phyloP scores from a whole-genome alignment of 2,888 invertebrate species.

The Cantharis rustica region DNA sequence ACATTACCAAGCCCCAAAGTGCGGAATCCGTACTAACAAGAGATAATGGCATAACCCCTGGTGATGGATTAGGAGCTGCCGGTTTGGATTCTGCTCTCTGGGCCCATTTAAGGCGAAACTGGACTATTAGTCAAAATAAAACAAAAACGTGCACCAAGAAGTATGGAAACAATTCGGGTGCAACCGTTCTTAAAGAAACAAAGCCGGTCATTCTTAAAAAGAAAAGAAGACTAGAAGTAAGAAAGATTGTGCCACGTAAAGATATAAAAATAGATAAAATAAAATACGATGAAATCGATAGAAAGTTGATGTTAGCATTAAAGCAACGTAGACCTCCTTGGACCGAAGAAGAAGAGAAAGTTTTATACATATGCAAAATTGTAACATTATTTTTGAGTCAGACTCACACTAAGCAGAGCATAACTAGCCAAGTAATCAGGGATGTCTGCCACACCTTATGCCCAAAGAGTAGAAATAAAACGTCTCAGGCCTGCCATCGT shows the following conservation, averaged over 20 bases:
- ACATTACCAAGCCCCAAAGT: slow-evolving; percentile 53
- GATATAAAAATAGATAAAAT: slow-evolving; percentile 25
- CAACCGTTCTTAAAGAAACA: neutral
- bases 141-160: neutral
- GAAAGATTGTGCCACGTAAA: slow-evolving; percentile 25
- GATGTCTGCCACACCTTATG: slow-evolving; percentile 61
- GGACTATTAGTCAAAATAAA: slow-evolving; percentile 58
- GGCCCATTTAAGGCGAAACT: slow-evolving; percentile 67
- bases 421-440: slow-evolving; percentile 58
- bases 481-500: slow-evolving; percentile 69
- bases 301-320: slow-evolving; percentile 66
- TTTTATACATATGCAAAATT: slow-evolving; percentile 70
- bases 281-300: slow-evolving; percentile 67
- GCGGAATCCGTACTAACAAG: slow-evolving; percentile 55
- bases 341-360: slow-evolving; percentile 70
- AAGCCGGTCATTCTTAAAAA: neutral
- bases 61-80: slow-evolving; percentile 73
- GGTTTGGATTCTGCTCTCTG: slow-evolving; percentile 75
- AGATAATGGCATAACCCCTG: slow-evolving; percentile 69
- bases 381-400: slow-evolving; percentile 63
- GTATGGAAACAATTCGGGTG: neutral
- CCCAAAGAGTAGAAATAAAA: slow-evolving; percentile 65
- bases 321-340: slow-evolving; percentile 66
- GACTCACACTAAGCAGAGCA: slow-evolving; percentile 52
- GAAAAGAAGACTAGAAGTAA: neutral